A percentile compares a stretch with the other conserved stretches of the same genome.
These are phyloP conservation scores for Phalloptychus januarius DNA, from an alignment of 2,797 vertebrate species.

Conservation along the genomic window DNA sequence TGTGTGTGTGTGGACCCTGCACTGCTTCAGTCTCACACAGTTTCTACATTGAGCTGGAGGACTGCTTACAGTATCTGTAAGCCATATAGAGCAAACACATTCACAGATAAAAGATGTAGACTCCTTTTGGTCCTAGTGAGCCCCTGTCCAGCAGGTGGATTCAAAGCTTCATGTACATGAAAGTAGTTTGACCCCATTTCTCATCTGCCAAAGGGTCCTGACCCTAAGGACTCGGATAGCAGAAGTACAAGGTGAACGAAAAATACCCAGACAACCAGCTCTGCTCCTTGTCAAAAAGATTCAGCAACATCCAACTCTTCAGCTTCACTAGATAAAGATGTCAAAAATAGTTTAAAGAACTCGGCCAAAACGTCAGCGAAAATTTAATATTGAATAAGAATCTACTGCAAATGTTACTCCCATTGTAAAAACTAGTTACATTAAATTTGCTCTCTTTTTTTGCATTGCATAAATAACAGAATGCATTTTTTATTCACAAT, in stretches of 20 bases:
- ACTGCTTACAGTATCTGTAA: constrained; percentile 24
- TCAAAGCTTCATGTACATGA: constrained; percentile 7
- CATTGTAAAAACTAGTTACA: not conserved
- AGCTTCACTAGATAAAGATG: not conserved
- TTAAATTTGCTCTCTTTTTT: not conserved
- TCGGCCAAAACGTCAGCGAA: not conserved
- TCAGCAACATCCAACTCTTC: not conserved
- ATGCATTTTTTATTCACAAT: not conserved
- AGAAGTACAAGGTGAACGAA: not conserved
- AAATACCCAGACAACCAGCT: not conserved
- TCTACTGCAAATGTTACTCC: not conserved
- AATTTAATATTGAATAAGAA: not conserved
- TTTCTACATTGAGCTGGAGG: constrained; percentile 19
- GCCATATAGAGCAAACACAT: constrained; percentile 12
- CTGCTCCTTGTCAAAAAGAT: not conserved
- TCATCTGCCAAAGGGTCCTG: not conserved
- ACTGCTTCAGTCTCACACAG: constrained; percentile 35
- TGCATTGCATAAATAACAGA: not conserved
- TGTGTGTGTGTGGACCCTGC: constrained; percentile 33
- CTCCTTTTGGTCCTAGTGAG: constrained; percentile 23
- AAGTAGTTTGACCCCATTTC: not conserved
- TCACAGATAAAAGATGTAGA: constrained; percentile 14
- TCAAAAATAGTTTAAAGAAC: not conserved
- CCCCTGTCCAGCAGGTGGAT: constrained; percentile 25
- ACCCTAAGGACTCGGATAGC: not conserved